Percentiles rank a stretch among this genome's conserved stretches.
Evolutionary conservation across 2,888 invertebrate genomes (phyloP).

Genomic region (Synanthedon andrenaeformis): DNA sequence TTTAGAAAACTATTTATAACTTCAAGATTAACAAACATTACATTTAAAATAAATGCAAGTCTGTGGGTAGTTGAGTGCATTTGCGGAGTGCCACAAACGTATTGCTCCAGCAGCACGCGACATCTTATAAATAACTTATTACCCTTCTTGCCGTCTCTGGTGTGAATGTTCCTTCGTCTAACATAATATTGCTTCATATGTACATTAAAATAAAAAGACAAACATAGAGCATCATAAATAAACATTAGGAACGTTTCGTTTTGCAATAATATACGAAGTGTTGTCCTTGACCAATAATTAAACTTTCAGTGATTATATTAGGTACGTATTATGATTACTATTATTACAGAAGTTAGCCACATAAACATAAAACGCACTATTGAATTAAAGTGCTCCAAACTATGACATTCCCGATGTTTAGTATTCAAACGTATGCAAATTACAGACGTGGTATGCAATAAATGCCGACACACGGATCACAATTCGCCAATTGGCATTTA

Average conservation of each 20-base stretch:
- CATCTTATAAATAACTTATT: conserved; percentile 52
- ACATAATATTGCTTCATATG: neutral
- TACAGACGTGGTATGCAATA: conserved; percentile 68
- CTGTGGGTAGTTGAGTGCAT: neutral
- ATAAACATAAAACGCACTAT: conserved; percentile 61
- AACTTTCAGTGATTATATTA: no score
- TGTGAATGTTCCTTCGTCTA: conserved; percentile 12
- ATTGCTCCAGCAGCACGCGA: conserved; percentile 8
- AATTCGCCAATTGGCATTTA: conserved; percentile 67
- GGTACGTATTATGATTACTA: no score
- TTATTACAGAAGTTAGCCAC: conserved; percentile 5
- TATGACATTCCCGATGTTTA: conserved; percentile 56
- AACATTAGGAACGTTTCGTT: no score
- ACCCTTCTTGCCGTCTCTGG: conserved; percentile 12
- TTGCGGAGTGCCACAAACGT: conserved; percentile 8
- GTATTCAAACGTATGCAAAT: conserved; percentile 71
- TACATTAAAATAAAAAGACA: no score
- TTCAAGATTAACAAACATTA: neutral
- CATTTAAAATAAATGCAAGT: neutral
- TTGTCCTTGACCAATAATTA: no score
- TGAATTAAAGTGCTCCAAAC: conserved; percentile 64
- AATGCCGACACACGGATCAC: conserved; percentile 67
- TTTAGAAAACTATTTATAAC: no score
- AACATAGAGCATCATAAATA: no score
- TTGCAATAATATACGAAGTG: neutral